Base-by-base conservation (phyloP, 2,888 invertebrate species). In the Calameuta filiformis region DNA sequence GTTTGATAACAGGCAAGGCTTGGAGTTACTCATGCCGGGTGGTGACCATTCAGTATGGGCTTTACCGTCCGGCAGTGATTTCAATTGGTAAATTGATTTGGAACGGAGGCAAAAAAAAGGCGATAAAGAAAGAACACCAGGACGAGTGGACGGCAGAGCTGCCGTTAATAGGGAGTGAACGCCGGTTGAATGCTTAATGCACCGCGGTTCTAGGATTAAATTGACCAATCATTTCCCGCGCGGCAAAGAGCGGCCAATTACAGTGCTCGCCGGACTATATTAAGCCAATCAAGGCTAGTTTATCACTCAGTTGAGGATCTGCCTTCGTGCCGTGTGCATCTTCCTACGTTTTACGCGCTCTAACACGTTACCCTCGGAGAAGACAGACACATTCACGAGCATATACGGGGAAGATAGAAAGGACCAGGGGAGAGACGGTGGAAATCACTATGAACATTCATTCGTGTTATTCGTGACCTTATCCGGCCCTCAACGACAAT, bases 221-320 rank as follows among this genome's bases (percentile, higher is more conserved):
- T 91, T 91, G 91, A 89, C 91, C 91, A 91, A 91, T 91, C 90
- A 89, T 91, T 91, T 91, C 90, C 91, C 90, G 90, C 90, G 90
- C 89, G 90, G 92, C 92, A 93, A 93, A 93, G 91, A 93, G 92
- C 93, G 93, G 93, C 93, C 93, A 93, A 92, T 91, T 93, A 93
- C 93, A 93, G 93, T 92, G 90, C 92, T 92, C 91, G 92, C 92
- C 92, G 91, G 91, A 92, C 94, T 94, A 94, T 94, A 94, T 94
- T 94, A 94, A 93, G 93, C 93, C 94, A 94, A 94, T 94, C 94
- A 94, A 93, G 92, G 91, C 92, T 92, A 91, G 93, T 94, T 94
- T 94, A 93, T 93, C 92, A 92, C 92, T 92, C 94, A 94, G 94
- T 93, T 89, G 91, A 89, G 90, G 87, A 86, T 90, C 89, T 92